Evolutionary conservation across 2,113 vertebrate species (phyloP).

Genomic region (Tenebrosternarchus preto): DNA sequence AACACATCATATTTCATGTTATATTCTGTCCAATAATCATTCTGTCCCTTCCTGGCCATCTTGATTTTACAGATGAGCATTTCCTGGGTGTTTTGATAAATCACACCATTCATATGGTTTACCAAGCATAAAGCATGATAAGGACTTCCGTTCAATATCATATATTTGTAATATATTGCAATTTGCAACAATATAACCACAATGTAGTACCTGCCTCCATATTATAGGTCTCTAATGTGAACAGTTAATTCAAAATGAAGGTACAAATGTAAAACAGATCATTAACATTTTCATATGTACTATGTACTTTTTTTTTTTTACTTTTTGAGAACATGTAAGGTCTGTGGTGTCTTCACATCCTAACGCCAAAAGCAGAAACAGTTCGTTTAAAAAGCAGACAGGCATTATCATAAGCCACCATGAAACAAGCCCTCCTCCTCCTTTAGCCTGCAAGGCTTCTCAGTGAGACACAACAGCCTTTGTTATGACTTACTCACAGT

Average conservation of each 20-base stretch:
- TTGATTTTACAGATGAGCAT: too few relatives aligned
- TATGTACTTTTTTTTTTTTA: background rate
- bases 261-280: background rate
- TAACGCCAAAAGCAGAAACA: background rate
- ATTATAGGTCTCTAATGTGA: too few relatives aligned
- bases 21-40: too few relatives aligned
- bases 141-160: too few relatives aligned
- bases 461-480: constrained; percentile 14
- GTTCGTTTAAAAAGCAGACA: background rate
- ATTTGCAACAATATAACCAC: too few relatives aligned
- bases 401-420: constrained; percentile 7
- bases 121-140: too few relatives aligned
- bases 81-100: too few relatives aligned
- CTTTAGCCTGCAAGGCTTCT: background rate
- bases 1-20: too few relatives aligned
- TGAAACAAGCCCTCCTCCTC: background rate
- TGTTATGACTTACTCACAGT: constrained; percentile 35
- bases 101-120: too few relatives aligned
- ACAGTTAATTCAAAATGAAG: constrained; percentile 3
- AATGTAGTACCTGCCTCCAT: too few relatives aligned
- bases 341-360: background rate
- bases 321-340: background rate
- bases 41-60: too few relatives aligned
- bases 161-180: too few relatives aligned
- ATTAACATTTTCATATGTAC: background rate